A percentile compares a stretch with the other conserved stretches of the same genome.
Evolutionary conservation across 2,888 invertebrate species (phyloP).

Genomic region (Thalpophila matura): DNA sequence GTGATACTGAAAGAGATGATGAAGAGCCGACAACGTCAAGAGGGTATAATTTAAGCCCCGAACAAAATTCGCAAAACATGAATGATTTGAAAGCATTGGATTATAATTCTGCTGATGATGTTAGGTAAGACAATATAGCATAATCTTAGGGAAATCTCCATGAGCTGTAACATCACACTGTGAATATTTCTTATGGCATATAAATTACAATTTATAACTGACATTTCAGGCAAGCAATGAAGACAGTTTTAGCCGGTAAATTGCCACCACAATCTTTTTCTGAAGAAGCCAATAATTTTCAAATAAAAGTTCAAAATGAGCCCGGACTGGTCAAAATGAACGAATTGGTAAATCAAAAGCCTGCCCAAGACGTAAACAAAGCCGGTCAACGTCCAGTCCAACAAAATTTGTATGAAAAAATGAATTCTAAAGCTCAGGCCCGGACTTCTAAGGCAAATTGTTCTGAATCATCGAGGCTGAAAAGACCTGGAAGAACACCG

Average conservation of each 20-base stretch:
- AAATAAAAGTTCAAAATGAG: neutral
- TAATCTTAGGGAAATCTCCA: too few relatives aligned
- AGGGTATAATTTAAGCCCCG: slow-evolving; percentile 3
- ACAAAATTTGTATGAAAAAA: slow-evolving; percentile 16
- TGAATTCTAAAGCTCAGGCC: slow-evolving; percentile 1
- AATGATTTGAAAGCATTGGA: slow-evolving; percentile 68
- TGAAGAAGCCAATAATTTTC: slow-evolving; percentile 16
- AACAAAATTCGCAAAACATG: slow-evolving; percentile 51
- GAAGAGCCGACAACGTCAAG: slow-evolving; percentile 49
- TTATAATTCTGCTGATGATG: slow-evolving; percentile 77
- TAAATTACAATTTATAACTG: neutral
- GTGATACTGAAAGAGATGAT: slow-evolving; percentile 15
- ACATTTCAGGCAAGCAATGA: slow-evolving; percentile 75
- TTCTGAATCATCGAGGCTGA: slow-evolving; percentile 7
- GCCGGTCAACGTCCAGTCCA: slow-evolving; percentile 11
- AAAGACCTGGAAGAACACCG: slow-evolving; percentile 58
- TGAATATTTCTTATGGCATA: neutral
- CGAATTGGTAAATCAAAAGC: slow-evolving; percentile 1
- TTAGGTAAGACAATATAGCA: slow-evolving; percentile 67
- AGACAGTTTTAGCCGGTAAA: slow-evolving; percentile 59
- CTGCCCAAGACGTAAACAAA: neutral
- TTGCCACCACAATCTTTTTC: slow-evolving; percentile 23
- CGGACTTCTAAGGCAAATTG: neutral
- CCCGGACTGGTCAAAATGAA: slow-evolving; percentile 14
- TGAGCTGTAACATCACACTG: neutral